These are phyloP conservation scores for Sebastes schlegelii DNA, from an alignment of 2,113 vertebrate species.

Conservation along the genomic window DNA sequence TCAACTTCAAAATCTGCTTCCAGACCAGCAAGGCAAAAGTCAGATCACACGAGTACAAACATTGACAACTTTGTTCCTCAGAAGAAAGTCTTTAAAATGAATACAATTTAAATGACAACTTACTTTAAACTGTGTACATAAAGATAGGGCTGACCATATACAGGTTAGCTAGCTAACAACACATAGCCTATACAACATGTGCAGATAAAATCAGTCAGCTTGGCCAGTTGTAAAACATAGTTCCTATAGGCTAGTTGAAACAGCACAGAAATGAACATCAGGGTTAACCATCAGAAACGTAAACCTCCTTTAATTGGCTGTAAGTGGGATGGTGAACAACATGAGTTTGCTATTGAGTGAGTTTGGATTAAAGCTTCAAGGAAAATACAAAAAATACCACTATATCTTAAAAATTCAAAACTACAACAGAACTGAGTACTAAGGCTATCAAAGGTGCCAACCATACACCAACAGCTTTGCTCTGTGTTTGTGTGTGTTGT, in stretches of 20 bases:
- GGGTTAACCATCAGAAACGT: not conserved
- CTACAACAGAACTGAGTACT: not conserved
- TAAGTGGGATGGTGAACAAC: too few relatives aligned
- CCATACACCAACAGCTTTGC: not conserved
- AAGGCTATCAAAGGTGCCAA: not conserved
- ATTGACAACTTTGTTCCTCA: not conserved
- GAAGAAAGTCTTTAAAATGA: not conserved
- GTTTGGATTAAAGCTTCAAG: not conserved
- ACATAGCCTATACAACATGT: not conserved
- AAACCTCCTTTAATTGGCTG: not conserved
- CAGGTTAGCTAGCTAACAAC: not conserved
- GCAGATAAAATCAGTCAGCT: not conserved
- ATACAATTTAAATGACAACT: not conserved
- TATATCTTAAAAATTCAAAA: not conserved
- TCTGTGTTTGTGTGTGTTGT: conserved; percentile 16
- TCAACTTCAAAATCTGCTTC: not conserved
- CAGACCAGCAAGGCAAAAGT: not conserved
- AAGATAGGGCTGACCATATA: not conserved
- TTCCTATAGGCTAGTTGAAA: too few relatives aligned
- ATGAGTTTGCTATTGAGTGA: not conserved
- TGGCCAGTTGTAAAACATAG: too few relatives aligned
- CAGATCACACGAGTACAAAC: not conserved
- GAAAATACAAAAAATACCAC: not conserved
- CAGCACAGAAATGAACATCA: not conserved
- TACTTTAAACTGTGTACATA: not conserved